Evolutionary conservation across 2,888 invertebrate species (phyloP).

Genomic region (Beris chalybata): DNA sequence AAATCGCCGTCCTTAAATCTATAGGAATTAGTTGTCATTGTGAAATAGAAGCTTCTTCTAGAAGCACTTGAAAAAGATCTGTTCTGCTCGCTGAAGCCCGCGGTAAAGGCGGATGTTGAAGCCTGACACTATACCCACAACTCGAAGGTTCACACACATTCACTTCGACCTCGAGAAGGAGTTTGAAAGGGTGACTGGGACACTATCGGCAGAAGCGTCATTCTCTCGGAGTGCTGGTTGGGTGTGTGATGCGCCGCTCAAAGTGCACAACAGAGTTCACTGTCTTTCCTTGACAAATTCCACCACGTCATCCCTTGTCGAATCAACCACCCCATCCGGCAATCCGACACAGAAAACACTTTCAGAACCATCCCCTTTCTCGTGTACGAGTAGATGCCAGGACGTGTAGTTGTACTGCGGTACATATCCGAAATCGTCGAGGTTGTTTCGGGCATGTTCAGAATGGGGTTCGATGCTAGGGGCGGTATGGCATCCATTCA

Average conservation of each 20-base stretch:
- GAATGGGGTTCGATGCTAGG: no score
- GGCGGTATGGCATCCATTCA: no score
- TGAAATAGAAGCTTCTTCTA: slow-evolving; percentile 4
- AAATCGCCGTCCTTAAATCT: slow-evolving; percentile 2
- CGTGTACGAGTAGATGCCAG: no score
- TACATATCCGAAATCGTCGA: no score
- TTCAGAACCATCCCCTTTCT: no score
- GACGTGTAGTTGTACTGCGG: no score
- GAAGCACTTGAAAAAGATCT: neutral
- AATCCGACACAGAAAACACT: neutral
- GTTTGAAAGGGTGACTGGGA: neutral
- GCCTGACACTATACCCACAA: neutral
- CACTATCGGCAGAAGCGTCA: slow-evolving; percentile 12
- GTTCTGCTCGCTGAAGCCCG: neutral
- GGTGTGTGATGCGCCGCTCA: slow-evolving; percentile 7
- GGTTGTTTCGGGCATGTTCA: no score
- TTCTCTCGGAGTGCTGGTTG: neutral
- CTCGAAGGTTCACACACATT: neutral
- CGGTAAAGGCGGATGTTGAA: neutral
- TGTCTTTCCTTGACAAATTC: slow-evolving; percentile 28
- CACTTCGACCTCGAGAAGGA: neutral
- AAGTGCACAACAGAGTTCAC: slow-evolving; percentile 23
- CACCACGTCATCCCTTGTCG: neutral
- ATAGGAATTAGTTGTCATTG: slow-evolving; percentile 5
- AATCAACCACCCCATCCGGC: neutral